These are phyloP conservation scores for Paedocypris micromegethes DNA, from an alignment of 2,797 vertebrate species.

Conservation along the genomic window DNA sequence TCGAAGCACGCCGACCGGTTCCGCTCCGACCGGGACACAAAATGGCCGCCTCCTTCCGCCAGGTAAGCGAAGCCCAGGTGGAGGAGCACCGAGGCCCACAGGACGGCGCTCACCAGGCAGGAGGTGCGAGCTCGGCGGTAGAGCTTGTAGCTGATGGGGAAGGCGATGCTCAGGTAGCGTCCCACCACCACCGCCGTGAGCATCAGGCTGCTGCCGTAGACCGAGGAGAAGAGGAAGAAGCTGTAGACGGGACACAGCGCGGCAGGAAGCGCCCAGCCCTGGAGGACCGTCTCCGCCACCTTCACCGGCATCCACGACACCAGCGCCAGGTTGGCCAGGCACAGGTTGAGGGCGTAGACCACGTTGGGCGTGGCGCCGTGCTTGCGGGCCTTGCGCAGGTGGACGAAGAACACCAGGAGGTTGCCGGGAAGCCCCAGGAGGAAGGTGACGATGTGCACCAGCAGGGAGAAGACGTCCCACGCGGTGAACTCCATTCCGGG, in stretches of 20 bases:
- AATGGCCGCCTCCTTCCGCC: conserved; percentile 63
- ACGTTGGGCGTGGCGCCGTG: conserved; percentile 77
- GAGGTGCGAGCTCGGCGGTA: conserved; percentile 74
- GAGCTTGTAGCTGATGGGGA: conserved; percentile 77
- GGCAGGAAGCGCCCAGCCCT: conserved; percentile 68
- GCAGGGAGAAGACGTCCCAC: conserved; percentile 55
- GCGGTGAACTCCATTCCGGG: background rate
- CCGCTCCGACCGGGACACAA: conserved; percentile 53
- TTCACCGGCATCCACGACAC: conserved; percentile 75
- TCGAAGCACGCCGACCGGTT: conserved; percentile 66
- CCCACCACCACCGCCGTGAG: conserved; percentile 74
- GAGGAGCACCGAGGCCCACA: conserved; percentile 74
- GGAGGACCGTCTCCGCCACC: conserved; percentile 62
- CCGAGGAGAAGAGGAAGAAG: conserved; percentile 72
- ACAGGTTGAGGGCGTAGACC: conserved; percentile 81
- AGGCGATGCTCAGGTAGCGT: conserved; percentile 81
- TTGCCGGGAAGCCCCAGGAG: conserved; percentile 79
- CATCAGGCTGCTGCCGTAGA: conserved; percentile 76
- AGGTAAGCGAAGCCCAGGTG: conserved; percentile 68
- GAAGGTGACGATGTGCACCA: conserved; percentile 72
- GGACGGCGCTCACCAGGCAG: conserved; percentile 65
- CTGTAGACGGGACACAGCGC: conserved; percentile 69
- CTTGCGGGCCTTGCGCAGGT: conserved; percentile 67
- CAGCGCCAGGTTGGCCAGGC: conserved; percentile 74
- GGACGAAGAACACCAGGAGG: conserved; percentile 67